A percentile compares a stretch with the other conserved stretches of the same genome.
These are phyloP conservation scores for Phenacoccus solenopsis DNA, from an alignment of 1,140 invertebrate genomes.

Conservation along the genomic window DNA sequence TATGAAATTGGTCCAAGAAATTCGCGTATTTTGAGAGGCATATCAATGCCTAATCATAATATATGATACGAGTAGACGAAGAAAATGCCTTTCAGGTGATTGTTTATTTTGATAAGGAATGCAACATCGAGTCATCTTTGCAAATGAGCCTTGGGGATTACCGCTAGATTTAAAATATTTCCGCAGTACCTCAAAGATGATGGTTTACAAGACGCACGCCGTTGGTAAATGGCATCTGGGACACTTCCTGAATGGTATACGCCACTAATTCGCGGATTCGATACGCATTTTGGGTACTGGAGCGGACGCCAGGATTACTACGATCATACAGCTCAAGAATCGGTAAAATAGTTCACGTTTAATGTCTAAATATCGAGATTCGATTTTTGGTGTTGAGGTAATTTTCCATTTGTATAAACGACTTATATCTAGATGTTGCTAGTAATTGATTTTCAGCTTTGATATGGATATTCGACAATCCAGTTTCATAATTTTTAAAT, in stretches of 20 bases:
- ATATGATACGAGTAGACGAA: no score
- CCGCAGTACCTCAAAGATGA: slow-evolving; percentile 63
- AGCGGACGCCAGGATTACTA: slow-evolving; percentile 77
- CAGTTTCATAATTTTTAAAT: no score
- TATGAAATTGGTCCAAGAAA: no score
- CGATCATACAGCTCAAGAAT: slow-evolving; percentile 62
- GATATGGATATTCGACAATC: no score
- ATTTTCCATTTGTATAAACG: no score
- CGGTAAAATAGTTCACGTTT: no score
- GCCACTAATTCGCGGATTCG: slow-evolving; percentile 60
- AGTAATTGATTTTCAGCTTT: no score
- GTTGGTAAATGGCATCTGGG: slow-evolving; percentile 90
- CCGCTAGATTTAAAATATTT: slow-evolving; percentile 62
- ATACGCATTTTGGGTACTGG: slow-evolving; percentile 70
- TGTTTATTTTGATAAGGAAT: slow-evolving; percentile 42
- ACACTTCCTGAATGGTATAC: slow-evolving; percentile 58
- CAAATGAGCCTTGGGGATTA: slow-evolving; percentile 61
- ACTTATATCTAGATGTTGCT: no score
- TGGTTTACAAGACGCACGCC: slow-evolving; percentile 69
- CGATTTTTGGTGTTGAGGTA: no score
- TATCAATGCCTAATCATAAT: background rate
- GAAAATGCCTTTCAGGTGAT: no score
- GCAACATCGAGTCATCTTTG: slow-evolving; percentile 64
- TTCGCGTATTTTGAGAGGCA: no score
- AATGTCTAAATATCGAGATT: no score